These are phyloP conservation scores for Homarus gammarus DNA, from an alignment of 2,888 invertebrate species.

Conservation along the genomic window DNA sequence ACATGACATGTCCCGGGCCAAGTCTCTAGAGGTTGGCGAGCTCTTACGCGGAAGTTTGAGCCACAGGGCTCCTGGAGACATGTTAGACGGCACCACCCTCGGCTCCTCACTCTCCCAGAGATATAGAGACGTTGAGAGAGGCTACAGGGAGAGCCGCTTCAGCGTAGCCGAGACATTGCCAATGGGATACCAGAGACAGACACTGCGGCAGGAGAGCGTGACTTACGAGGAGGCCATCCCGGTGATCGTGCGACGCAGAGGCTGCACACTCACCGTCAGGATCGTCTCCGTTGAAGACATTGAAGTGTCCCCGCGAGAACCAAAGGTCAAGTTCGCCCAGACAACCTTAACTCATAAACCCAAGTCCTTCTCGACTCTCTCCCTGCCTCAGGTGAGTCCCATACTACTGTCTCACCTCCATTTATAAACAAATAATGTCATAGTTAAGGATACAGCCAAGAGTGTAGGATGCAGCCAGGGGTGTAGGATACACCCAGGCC, in stretches of 20 bases:
- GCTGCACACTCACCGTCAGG: conserved; percentile 75
- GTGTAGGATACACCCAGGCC: too few species aligned
- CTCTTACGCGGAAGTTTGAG: not conserved
- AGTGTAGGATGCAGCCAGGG: too few species aligned
- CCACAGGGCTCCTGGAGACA: not conserved
- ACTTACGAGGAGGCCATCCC: conserved; percentile 76
- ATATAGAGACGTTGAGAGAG: not conserved
- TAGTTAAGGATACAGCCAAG: too few species aligned
- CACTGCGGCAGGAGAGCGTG: conserved; percentile 74
- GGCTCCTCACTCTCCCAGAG: not conserved
- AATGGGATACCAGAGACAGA: not conserved
- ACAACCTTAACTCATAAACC: not conserved
- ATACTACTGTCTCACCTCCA: too few species aligned
- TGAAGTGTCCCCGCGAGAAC: conserved; percentile 8
- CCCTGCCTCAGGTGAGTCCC: conserved; percentile 70
- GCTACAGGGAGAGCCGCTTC: not conserved
- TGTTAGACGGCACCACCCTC: not conserved
- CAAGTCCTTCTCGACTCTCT: conserved; percentile 60
- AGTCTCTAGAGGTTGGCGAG: conserved; percentile 15
- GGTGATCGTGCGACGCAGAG: conserved; percentile 74
- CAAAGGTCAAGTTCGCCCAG: not conserved
- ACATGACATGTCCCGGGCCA: not conserved
- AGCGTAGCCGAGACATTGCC: not conserved
- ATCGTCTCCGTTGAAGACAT: conserved; percentile 76
- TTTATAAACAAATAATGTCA: too few species aligned